Percentiles rank a stretch among this genome's conserved stretches.
These are phyloP conservation scores for Sminthopsis crassicaudata DNA, from an alignment of 2,113 vertebrate genomes.

Conservation along the genomic window DNA sequence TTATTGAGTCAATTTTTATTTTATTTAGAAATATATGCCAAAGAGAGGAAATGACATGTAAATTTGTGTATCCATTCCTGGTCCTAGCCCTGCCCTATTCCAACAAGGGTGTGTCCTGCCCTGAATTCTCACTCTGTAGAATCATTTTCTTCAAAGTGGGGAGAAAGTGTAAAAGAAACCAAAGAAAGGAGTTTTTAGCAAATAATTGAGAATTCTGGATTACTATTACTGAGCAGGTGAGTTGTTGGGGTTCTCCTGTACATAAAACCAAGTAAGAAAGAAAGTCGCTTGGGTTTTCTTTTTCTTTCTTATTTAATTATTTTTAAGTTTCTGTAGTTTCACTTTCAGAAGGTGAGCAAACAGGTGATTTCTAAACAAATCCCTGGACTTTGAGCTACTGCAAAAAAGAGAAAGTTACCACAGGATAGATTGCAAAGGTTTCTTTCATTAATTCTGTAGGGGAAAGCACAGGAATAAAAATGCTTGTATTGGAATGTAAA, in stretches of 20 bases:
- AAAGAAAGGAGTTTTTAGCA: background rate
- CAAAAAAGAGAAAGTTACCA: background rate
- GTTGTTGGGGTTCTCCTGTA: background rate
- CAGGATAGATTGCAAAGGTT: background rate
- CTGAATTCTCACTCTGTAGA: background rate
- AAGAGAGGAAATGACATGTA: background rate
- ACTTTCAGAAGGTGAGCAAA: constrained; percentile 56
- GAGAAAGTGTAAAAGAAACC: background rate
- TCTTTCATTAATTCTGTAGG: background rate
- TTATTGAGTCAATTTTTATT: background rate
- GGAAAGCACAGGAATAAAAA: background rate
- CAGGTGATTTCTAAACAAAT: background rate
- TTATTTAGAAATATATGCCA: background rate
- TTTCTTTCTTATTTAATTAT: background rate
- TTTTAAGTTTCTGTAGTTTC: constrained; percentile 66
- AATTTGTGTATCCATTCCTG: background rate
- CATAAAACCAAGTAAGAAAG: background rate
- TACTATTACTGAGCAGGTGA: background rate
- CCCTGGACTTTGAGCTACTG: background rate
- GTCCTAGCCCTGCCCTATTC: background rate
- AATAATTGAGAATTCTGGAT: background rate
- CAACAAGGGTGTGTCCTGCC: rapidly evolving
- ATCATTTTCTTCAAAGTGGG: background rate
- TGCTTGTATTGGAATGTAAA: background rate
- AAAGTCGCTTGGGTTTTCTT: background rate